Percentiles rank a stretch among this genome's conserved stretches.
Conservation (phyloP, 37 sponge, comb jelly and placozoan genomes). For the Agelas oroides region DNA sequence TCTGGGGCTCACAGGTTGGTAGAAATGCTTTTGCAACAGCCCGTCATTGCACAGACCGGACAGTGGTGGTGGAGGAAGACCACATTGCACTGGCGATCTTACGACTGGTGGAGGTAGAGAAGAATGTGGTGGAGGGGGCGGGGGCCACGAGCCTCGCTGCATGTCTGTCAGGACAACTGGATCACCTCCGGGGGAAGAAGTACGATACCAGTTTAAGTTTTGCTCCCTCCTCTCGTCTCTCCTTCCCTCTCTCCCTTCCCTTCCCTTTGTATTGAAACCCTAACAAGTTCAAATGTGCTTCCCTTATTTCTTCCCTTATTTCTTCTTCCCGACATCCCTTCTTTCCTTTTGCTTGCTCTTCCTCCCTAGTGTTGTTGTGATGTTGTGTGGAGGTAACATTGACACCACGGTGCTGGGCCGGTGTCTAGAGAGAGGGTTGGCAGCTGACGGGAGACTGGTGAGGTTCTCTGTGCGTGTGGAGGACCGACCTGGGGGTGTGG, state of each 20-base stretch:
- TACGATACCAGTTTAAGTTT: conserved; percentile 5
- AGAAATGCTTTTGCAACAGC: conserved; percentile 81
- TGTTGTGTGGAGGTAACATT: conserved; percentile 89
- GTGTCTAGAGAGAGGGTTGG: conserved; percentile 89
- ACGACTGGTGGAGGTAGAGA: conserved; percentile 84
- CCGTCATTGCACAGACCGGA: conserved; percentile 61
- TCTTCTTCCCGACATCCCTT: neutral
- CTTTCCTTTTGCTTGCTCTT: too few relatives aligned
- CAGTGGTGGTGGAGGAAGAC: conserved; percentile 55
- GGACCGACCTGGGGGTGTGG: conserved; percentile 81
- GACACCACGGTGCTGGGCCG: conserved; percentile 85
- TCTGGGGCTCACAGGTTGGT: conserved; percentile 67
- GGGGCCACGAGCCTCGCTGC: conserved; percentile 90
- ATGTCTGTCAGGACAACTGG: conserved; percentile 71
- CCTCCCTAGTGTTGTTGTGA: conserved; percentile 53
- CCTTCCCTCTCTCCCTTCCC: too few relatives aligned
- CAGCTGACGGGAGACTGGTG: conserved; percentile 82
- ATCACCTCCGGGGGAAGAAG: conserved; percentile 86
- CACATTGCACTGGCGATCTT: conserved; percentile 85
- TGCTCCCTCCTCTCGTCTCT: too few relatives aligned
- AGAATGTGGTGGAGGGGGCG: conserved; percentile 90
- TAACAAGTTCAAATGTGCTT: too few relatives aligned
- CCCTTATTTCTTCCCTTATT: too few relatives aligned
- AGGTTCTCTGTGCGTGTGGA: conserved; percentile 62
- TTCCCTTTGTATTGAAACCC: too few relatives aligned